Percentiles rank a stretch among this genome's conserved stretches.
These are phyloP conservation scores for Aphelinus atriplicis DNA, from an alignment of 1,140 invertebrate genomes.

Conservation along the genomic window DNA sequence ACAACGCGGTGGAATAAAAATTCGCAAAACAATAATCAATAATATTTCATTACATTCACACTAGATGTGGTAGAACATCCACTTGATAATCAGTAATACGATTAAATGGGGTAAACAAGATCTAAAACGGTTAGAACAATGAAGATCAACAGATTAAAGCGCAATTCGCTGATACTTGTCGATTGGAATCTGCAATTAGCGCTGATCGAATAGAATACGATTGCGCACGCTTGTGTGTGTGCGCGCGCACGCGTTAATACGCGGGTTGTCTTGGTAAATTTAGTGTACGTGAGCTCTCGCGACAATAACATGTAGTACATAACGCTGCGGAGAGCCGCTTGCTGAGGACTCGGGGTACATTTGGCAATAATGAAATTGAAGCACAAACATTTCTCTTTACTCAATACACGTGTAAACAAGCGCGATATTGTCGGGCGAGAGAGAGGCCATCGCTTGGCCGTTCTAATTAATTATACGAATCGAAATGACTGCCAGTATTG, in stretches of 20 bases:
- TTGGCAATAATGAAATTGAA: constrained; percentile 52
- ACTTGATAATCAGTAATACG: no score
- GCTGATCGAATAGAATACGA: background rate
- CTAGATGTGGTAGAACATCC: no score
- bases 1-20: no score
- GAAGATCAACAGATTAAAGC: no score
- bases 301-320: constrained; percentile 11
- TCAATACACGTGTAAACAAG: background rate
- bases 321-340: constrained; percentile 14
- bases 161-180: no score
- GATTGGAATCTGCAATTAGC: no score
- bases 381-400: constrained; percentile 37
- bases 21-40: no score
- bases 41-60: no score
- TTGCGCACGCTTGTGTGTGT: background rate
- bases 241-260: background rate
- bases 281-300: background rate
- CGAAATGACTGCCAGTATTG: constrained; percentile 13
- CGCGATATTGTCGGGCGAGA: constrained; percentile 12
- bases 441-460: background rate
- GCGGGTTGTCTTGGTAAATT: no score
- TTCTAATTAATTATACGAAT: constrained; percentile 30
- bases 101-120: no score
- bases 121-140: no score
- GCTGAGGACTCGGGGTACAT: constrained; percentile 24